Conservation (phyloP, 2,797 vertebrate species). For the Hemitrygon akajei region DNA sequence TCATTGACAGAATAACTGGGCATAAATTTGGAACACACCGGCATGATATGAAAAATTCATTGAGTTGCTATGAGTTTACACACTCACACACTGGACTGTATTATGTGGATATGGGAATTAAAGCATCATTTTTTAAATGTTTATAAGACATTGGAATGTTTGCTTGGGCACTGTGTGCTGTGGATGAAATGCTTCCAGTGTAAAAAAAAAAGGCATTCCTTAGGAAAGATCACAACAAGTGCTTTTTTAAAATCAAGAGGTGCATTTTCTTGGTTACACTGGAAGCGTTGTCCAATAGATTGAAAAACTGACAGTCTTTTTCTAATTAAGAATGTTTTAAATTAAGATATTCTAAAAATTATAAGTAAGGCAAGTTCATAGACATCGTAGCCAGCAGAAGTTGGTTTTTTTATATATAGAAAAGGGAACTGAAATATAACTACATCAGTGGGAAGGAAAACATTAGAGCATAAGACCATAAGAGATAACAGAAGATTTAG, state of each 20-base stretch:
- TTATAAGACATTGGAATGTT: constrained; percentile 34
- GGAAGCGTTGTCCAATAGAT: neutral
- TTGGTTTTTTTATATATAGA: neutral
- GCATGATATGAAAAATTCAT: constrained; percentile 27
- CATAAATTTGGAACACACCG: neutral
- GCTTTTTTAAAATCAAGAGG: constrained; percentile 16
- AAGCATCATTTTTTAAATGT: constrained; percentile 35
- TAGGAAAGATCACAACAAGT: constrained; percentile 24
- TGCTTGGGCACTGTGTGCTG: constrained; percentile 16
- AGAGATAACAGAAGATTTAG: no score
- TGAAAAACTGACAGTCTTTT: constrained; percentile 18
- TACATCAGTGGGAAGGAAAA: neutral
- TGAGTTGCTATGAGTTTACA: neutral
- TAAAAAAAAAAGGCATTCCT: constrained; percentile 19
- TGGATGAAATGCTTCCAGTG: constrained; percentile 21
- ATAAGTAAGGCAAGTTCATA: neutral
- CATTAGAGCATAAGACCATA: no score
- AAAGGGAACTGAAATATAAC: neutral
- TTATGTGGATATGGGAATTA: constrained; percentile 30
- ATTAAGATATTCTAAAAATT: constrained; percentile 9
- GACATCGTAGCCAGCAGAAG: neutral
- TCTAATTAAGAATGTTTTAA: constrained; percentile 19
- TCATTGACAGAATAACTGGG: neutral
- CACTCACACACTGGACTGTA: constrained; percentile 27
- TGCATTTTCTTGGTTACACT: constrained; percentile 15